phyloP scores from a whole-genome alignment of 2,888 invertebrate species.

The Chrysomela aeneicollis region DNA sequence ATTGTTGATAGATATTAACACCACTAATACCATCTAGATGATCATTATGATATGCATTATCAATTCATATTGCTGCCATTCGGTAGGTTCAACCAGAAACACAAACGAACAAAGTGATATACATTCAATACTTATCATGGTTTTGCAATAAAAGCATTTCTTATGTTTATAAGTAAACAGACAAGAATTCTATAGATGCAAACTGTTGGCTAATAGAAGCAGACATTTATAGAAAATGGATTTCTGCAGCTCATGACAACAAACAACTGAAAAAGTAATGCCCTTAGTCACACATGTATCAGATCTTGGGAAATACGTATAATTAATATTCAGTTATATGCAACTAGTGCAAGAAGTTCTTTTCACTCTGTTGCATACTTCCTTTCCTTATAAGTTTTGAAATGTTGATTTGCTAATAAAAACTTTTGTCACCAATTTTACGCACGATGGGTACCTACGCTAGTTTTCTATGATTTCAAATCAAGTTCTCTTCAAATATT shows the following conservation, averaged over 20 bases:
- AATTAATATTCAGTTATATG: too few species aligned
- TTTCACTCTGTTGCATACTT: too few species aligned
- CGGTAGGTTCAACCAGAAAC: conserved; percentile 50
- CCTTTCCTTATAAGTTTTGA: too few species aligned
- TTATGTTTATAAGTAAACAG: conserved; percentile 49
- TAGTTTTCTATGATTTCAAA: too few species aligned
- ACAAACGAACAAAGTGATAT: conserved; percentile 50
- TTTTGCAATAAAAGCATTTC: conserved; percentile 53
- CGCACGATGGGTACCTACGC: too few species aligned
- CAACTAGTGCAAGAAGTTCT: too few species aligned
- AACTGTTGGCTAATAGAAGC: conserved; percentile 58
- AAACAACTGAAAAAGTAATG: conserved; percentile 25
- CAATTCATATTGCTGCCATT: conserved; percentile 61
- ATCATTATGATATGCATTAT: conserved; percentile 51
- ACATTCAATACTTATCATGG: conserved; percentile 48
- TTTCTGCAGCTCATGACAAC: conserved; percentile 27
- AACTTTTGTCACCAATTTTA: too few species aligned
- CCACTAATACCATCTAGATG: too few species aligned
- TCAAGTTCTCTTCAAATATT: too few species aligned
- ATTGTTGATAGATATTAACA: too few species aligned
- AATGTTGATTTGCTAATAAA: too few species aligned
- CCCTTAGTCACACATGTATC: neutral
- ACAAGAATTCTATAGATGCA: conserved; percentile 56
- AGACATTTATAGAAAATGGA: conserved; percentile 56
- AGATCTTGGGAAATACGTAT: neutral